phyloP scores from a whole-genome alignment of 2,113 vertebrate species.

The Limnothrissa miodon region DNA sequence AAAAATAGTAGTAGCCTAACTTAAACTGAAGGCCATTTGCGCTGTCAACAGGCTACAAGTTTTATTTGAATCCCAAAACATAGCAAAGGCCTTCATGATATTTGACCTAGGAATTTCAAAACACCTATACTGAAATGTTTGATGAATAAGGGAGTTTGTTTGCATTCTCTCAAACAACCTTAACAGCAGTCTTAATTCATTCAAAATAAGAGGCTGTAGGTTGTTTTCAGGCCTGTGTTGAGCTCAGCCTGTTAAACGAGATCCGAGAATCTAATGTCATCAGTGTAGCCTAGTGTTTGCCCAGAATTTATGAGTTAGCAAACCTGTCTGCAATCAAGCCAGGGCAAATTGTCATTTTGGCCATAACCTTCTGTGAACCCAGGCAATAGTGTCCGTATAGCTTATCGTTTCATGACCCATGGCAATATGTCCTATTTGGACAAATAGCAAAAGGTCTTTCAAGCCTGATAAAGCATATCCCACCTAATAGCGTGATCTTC shows the following conservation, averaged over 20 bases:
- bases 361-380: background rate
- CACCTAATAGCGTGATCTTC: background rate
- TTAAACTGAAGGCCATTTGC: background rate
- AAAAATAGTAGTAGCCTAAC: too few species aligned
- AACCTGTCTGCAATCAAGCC: background rate
- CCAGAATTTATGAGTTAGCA: background rate
- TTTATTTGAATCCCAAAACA: background rate
- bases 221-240: background rate
- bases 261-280: background rate
- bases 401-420: background rate
- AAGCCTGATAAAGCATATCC: background rate
- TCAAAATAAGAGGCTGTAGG: background rate
- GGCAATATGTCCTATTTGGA: background rate
- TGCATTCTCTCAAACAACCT: background rate
- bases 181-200: too few species aligned
- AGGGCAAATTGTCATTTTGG: background rate
- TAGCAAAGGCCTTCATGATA: background rate
- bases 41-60: background rate
- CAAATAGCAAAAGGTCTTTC: background rate
- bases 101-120: background rate
- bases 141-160: background rate
- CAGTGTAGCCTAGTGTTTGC: background rate
- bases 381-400: background rate
- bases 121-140: background rate
- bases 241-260: conserved; percentile 1